Percentiles rank a stretch among this genome's conserved stretches.
These are phyloP conservation scores for Agonum fuliginosum DNA, from an alignment of 2,888 invertebrate genomes.

Conservation along the genomic window DNA sequence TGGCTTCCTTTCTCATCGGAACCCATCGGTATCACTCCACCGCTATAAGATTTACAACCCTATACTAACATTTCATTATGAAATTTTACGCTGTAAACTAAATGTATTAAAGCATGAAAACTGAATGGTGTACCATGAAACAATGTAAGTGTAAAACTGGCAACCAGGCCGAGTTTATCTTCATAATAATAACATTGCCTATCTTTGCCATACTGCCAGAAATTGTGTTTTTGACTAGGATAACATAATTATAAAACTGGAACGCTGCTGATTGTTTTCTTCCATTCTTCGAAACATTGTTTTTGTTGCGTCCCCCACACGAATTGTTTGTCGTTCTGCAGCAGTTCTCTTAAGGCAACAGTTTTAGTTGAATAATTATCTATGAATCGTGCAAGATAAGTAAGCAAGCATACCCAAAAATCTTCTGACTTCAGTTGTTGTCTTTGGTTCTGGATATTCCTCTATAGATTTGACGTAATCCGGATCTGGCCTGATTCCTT, in stretches of 20 bases:
- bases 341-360: conserved; percentile 61
- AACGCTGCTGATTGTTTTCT: conserved; percentile 62
- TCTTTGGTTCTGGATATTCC: conserved; percentile 59
- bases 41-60: no score
- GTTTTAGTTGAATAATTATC: conserved; percentile 61
- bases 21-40: no score
- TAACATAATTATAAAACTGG: no score
- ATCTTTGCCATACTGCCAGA: no score
- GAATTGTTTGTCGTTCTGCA: conserved; percentile 54
- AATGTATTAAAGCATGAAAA: no score
- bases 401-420: conserved; percentile 62
- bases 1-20: no score
- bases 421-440: conserved; percentile 59
- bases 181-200: neutral
- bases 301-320: conserved; percentile 62
- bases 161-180: no score
- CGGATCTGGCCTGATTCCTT: conserved; percentile 52
- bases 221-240: no score
- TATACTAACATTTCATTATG: no score
- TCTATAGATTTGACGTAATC: conserved; percentile 58
- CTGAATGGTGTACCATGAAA: no score
- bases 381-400: conserved; percentile 62
- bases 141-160: no score
- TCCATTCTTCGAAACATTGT: conserved; percentile 64
- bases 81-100: no score